Conservation (phyloP, 2,888 invertebrate genomes). For the Tenthredo scrophulariae region DNA sequence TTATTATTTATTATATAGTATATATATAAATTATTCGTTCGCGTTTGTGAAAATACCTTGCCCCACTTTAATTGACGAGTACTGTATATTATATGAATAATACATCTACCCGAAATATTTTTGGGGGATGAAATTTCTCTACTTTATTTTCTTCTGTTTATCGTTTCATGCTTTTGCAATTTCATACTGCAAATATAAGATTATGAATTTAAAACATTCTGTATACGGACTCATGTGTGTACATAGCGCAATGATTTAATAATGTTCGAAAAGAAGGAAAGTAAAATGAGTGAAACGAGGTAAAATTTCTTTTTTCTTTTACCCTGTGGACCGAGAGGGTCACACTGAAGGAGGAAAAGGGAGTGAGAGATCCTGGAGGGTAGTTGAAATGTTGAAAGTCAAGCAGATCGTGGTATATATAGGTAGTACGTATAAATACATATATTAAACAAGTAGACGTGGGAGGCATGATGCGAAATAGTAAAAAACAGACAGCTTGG, state of each 20-base stretch:
- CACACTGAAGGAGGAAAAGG: neutral
- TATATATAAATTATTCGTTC: too few species aligned
- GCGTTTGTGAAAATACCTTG: too few species aligned
- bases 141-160: neutral
- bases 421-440: neutral
- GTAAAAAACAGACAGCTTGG: constrained; percentile 13
- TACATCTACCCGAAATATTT: neutral
- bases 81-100: too few species aligned
- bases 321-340: neutral
- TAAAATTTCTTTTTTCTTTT: neutral
- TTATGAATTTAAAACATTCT: neutral
- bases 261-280: neutral
- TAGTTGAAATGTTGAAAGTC: neutral
- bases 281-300: neutral
- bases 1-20: too few species aligned
- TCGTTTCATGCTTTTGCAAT: neutral
- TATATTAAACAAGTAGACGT: neutral
- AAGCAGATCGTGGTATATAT: neutral
- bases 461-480: neutral
- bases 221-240: neutral
- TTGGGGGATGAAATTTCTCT: neutral
- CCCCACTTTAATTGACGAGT: too few species aligned
- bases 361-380: neutral
- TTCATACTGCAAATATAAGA: neutral
- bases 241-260: neutral